Percentiles rank a stretch among this genome's conserved stretches.
phyloP scores from a whole-genome alignment of 1,140 invertebrate species.

The Globodera ellingtonae region DNA sequence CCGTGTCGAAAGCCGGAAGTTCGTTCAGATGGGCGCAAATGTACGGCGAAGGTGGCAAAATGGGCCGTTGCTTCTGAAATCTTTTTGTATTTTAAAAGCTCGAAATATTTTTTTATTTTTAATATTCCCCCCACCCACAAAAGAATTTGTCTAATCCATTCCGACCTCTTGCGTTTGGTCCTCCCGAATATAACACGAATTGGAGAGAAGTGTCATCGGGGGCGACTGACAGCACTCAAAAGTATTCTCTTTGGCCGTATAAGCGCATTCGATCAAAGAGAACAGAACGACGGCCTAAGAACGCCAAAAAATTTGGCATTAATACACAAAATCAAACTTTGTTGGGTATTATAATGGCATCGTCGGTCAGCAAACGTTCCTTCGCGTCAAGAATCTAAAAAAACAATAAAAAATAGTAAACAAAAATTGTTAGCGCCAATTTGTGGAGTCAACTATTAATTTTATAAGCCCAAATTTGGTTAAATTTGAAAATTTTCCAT shows the following conservation, averaged over 20 bases:
- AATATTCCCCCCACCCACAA: neutral
- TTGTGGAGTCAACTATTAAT: no score
- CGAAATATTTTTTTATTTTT: neutral
- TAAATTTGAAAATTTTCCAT: neutral
- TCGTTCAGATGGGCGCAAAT: slow-evolving; percentile 25
- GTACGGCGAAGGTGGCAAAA: slow-evolving; percentile 29
- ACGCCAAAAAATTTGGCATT: neutral
- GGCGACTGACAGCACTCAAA: slow-evolving; percentile 13
- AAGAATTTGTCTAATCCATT: no score
- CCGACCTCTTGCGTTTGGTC: neutral
- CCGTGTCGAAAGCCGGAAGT: slow-evolving; percentile 1
- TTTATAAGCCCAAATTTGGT: neutral
- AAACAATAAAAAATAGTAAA: neutral
- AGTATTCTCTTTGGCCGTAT: slow-evolving; percentile 15
- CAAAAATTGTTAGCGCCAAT: neutral
- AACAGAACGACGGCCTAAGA: slow-evolving; percentile 36
- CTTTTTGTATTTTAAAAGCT: no score
- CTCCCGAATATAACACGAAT: slow-evolving; percentile 23
- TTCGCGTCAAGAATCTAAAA: slow-evolving; percentile 30
- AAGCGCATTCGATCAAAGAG: slow-evolving; percentile 26
- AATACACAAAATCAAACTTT: neutral
- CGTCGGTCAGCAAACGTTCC: slow-evolving; percentile 16
- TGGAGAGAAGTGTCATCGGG: slow-evolving; percentile 17
- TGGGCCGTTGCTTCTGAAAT: neutral
- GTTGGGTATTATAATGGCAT: slow-evolving; percentile 30